A percentile compares a stretch with the other conserved stretches of the same genome.
Evolutionary conservation across 1,140 invertebrate genomes (phyloP).

Genomic region (Dermatophagoides farinae): DNA sequence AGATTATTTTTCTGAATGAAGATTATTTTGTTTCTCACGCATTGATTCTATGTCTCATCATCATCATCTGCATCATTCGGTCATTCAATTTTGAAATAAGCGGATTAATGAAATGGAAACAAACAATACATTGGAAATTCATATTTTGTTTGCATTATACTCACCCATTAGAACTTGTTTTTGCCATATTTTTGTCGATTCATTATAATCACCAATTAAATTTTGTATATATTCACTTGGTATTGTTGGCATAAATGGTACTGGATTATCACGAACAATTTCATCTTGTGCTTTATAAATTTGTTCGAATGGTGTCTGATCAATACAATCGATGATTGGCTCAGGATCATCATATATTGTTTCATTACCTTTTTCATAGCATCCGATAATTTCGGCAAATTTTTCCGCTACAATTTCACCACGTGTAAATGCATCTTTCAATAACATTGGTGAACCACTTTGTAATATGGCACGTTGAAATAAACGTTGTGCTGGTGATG

Average conservation of each 20-base stretch:
- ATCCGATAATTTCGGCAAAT: constrained; percentile 61
- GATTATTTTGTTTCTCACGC: no score
- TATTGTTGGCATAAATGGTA: constrained; percentile 11
- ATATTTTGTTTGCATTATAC: neutral
- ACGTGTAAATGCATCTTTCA: neutral
- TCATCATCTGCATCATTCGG: no score
- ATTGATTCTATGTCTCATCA: no score
- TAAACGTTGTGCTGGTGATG: constrained; percentile 54
- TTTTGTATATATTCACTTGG: constrained; percentile 5
- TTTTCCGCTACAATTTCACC: constrained; percentile 43
- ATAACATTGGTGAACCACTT: constrained; percentile 35
- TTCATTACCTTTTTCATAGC: constrained; percentile 23
- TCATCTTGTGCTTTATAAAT: constrained; percentile 4
- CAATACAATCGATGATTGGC: neutral
- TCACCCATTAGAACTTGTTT: constrained; percentile 7
- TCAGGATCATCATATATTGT: constrained; percentile 9
- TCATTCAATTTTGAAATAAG: neutral
- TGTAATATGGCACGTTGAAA: constrained; percentile 47
- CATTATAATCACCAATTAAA: constrained; percentile 7
- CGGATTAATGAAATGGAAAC: neutral
- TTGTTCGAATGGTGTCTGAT: neutral
- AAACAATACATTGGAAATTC: no score
- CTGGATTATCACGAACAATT: constrained; percentile 4
- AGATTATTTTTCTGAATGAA: no score
- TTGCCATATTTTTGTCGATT: neutral